A percentile compares a stretch with the other conserved stretches of the same genome.
Evolutionary conservation across 2,113 vertebrate genomes (phyloP).

Genomic region (Dissostichus mawsoni): DNA sequence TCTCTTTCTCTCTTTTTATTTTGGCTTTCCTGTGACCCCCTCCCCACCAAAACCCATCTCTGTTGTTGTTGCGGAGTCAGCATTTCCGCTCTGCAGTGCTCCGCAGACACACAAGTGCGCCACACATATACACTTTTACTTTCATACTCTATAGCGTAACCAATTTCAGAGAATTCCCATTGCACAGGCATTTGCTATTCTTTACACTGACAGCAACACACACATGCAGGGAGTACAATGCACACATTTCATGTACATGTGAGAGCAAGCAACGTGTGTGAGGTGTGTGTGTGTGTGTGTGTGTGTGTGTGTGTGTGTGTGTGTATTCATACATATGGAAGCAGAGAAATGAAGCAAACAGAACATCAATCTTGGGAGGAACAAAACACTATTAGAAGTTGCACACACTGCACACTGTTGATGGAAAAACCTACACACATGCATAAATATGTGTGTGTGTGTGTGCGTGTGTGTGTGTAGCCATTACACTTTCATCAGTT

Average conservation of each 20-base stretch:
- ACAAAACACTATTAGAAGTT: slow-evolving; percentile 24
- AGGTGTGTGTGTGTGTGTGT: not conserved
- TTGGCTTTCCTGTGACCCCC: not conserved
- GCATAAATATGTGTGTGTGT: slow-evolving; percentile 2
- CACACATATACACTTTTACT: slow-evolving; percentile 58
- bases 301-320: not conserved
- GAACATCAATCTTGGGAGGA: slow-evolving; percentile 14
- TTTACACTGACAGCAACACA: slow-evolving; percentile 27
- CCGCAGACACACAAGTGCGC: slow-evolving; percentile 50
- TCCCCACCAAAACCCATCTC: slow-evolving; percentile 18
- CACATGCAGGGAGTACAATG: not conserved
- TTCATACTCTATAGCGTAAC: not conserved
- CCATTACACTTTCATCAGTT: slow-evolving; percentile 37
- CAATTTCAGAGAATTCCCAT: slow-evolving; percentile 32
- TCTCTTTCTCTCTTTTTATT: slow-evolving; percentile 1
- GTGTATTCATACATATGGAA: slow-evolving; percentile 10
- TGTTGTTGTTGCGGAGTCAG: slow-evolving; percentile 64
- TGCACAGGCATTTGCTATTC: not conserved
- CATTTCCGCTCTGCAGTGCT: slow-evolving; percentile 70
- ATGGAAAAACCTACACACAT: not conserved
- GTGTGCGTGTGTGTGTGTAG: slow-evolving; percentile 17
- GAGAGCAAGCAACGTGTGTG: not conserved
- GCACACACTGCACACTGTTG: not conserved
- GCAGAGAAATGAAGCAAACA: slow-evolving; percentile 1
- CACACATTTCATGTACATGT: not conserved